Evolutionary conservation across 2,113 vertebrate species (phyloP).

Genomic region (Brachyhypopomus occidentalis): DNA sequence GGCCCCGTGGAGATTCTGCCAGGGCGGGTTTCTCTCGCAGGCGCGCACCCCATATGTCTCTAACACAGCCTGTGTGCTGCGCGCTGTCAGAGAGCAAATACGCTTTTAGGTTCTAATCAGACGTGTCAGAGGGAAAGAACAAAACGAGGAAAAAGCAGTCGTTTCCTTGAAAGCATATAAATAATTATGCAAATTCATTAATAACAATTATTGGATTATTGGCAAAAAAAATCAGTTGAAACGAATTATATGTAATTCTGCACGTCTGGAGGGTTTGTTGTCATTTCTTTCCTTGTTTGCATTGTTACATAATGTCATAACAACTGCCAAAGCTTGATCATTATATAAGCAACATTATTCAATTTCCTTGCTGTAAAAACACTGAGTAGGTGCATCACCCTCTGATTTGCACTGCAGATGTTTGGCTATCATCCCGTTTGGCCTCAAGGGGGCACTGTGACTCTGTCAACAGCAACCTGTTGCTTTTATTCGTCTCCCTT

Average conservation of each 20-base stretch:
- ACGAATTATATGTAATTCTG: too few species aligned
- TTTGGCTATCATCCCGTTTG: neutral
- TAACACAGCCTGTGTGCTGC: neutral
- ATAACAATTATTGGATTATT: too few species aligned
- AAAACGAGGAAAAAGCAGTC: neutral
- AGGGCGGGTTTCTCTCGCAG: neutral
- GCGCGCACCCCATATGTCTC: neutral
- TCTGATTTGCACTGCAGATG: neutral
- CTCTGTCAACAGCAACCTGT: slow-evolving; percentile 56
- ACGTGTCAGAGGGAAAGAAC: neutral
- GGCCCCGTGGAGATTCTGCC: slow-evolving; percentile 19
- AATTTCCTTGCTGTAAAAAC: neutral
- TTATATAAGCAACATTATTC: slow-evolving; percentile 7
- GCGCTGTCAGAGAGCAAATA: neutral
- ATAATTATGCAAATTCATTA: too few species aligned
- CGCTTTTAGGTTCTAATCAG: neutral
- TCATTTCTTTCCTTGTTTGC: neutral
- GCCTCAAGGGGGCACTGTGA: slow-evolving; percentile 57
- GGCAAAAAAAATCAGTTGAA: too few species aligned
- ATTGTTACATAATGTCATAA: neutral
- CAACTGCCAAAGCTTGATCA: neutral
- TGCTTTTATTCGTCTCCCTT: slow-evolving; percentile 25
- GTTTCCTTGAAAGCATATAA: neutral
- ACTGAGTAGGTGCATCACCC: neutral
- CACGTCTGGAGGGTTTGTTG: neutral